These are phyloP conservation scores for Pentamera pediparva DNA, from an alignment of 53 echinoderm and acorn worm species.

Conservation along the genomic window DNA sequence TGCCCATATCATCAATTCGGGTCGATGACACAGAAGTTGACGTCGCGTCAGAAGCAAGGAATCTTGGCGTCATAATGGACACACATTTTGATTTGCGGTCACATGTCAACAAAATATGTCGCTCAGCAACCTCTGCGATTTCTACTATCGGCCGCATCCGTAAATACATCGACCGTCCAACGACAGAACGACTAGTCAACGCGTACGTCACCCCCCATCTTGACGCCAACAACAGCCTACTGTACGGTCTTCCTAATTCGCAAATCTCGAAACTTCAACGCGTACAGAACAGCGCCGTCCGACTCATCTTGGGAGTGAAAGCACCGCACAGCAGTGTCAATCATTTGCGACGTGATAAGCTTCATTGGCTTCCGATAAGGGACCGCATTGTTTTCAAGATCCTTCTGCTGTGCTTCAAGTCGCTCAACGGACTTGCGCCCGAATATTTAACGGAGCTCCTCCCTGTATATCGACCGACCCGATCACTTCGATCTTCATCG, in stretches of 20 bases:
- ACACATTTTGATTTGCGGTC: too few species aligned
- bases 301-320: background rate
- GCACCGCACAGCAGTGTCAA: background rate
- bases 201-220: background rate
- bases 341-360: background rate
- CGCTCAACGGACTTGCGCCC: background rate
- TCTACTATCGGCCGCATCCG: background rate
- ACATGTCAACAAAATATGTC: background rate
- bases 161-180: background rate
- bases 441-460: background rate
- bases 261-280: background rate
- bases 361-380: too few species aligned
- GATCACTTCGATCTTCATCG: background rate
- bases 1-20: background rate
- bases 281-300: background rate
- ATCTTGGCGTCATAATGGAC: too few species aligned
- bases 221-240: background rate
- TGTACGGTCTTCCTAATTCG: background rate
- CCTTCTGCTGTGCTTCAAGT: background rate
- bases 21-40: background rate
- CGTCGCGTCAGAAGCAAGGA: too few species aligned
- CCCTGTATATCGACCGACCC: background rate
- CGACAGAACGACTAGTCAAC: background rate
- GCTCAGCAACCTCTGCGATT: background rate
- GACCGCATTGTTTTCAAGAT: background rate